phyloP scores from a whole-genome alignment of 1,140 invertebrate genomes.

The Homalodisca vitripennis region DNA sequence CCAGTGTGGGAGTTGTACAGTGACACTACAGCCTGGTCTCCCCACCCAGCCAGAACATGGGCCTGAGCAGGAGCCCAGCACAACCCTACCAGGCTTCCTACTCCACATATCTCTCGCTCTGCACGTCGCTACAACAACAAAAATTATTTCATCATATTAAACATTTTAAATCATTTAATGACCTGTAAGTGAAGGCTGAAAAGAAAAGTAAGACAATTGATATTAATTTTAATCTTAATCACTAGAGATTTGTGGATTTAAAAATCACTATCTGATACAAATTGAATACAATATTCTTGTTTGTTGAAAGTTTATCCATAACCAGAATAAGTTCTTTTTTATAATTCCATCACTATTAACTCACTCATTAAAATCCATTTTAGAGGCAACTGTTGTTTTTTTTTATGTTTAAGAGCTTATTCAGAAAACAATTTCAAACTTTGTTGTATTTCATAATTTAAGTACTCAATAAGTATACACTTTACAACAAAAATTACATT shows the following conservation, averaged over 20 bases:
- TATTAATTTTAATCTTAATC: not conserved
- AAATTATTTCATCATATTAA: not conserved
- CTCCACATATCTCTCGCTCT: not conserved
- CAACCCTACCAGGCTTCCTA: not conserved
- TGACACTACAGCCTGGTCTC: not conserved
- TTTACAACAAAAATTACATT: no score
- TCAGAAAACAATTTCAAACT: no score
- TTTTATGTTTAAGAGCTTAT: no score
- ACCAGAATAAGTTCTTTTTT: not conserved
- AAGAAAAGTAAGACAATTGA: not conserved
- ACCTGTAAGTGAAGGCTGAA: not conserved
- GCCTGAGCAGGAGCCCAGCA: slow-evolving; percentile 12
- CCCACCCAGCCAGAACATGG: slow-evolving; percentile 10
- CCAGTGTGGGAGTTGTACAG: slow-evolving; percentile 12
- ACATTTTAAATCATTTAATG: not conserved
- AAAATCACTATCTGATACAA: not conserved
- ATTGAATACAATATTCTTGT: not conserved
- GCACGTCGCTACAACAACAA: not conserved
- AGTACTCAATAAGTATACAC: no score
- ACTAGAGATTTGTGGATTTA: not conserved
- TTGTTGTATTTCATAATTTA: no score
- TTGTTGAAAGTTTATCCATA: not conserved
- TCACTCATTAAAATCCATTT: no score
- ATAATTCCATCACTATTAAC: not conserved
- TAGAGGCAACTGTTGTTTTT: no score